Evolutionary conservation across 1,140 invertebrate genomes (phyloP).

Genomic region (Gryon sp.): DNA sequence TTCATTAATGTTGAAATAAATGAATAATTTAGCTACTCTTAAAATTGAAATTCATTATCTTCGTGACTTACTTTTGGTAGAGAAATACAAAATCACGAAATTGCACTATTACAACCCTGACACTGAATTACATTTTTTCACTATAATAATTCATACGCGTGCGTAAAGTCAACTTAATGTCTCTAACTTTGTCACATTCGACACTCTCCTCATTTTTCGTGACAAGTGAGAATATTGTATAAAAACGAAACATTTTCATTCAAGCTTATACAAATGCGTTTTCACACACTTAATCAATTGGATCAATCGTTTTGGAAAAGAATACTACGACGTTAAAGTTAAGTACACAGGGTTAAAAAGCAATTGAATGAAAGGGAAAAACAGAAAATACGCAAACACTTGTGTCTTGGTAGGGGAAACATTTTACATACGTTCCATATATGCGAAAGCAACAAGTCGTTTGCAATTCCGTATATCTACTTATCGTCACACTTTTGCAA

Average conservation of each 20-base stretch:
- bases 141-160: slow-evolving; percentile 40
- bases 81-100: slow-evolving; percentile 13
- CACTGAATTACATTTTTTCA: slow-evolving; percentile 48
- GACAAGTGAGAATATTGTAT: slow-evolving; percentile 27
- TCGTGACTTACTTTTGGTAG: slow-evolving; percentile 13
- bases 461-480: slow-evolving; percentile 26
- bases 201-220: slow-evolving; percentile 40
- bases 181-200: slow-evolving; percentile 42
- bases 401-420: not conserved
- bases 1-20: no score
- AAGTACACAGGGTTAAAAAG: slow-evolving; percentile 13
- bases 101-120: slow-evolving; percentile 30
- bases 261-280: no score
- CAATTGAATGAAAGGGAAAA: slow-evolving; percentile 14
- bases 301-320: slow-evolving; percentile 17
- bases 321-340: not conserved
- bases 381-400: not conserved
- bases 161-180: slow-evolving; percentile 29
- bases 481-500: slow-evolving; percentile 22
- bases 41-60: not conserved
- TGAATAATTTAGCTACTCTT: no score
- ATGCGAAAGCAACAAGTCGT: slow-evolving; percentile 8
- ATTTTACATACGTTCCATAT: slow-evolving; percentile 2
- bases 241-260: slow-evolving; percentile 39
- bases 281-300: slow-evolving; percentile 28